phyloP scores from a whole-genome alignment of 2,113 vertebrate genomes.

The Sapajus apella region DNA sequence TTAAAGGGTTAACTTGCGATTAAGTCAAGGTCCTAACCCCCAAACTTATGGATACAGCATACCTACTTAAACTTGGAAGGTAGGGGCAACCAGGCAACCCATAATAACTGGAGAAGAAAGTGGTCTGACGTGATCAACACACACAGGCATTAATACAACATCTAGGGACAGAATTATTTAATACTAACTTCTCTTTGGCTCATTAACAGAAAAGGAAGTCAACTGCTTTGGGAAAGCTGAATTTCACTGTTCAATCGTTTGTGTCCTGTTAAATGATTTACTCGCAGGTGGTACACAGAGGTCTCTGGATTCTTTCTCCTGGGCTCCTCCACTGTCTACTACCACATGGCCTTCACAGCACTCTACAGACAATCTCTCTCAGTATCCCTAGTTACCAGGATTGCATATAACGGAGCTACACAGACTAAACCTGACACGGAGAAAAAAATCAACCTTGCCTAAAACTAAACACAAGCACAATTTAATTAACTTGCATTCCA shows the following conservation, averaged over 20 bases:
- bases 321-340: not conserved
- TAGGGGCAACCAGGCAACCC: not conserved
- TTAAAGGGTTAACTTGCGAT: not conserved
- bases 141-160: not conserved
- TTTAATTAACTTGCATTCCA: conserved; percentile 75
- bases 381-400: conserved; percentile 52
- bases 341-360: not conserved
- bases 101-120: not conserved
- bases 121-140: not conserved
- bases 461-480: conserved; percentile 61
- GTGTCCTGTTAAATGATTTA: not conserved
- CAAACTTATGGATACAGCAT: too few species aligned
- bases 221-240: not conserved
- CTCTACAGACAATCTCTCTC: not conserved
- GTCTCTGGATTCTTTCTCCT: not conserved
- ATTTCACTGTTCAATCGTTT: not conserved
- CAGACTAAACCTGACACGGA: conserved; percentile 51
- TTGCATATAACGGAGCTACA: conserved; percentile 51
- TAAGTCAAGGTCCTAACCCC: not conserved
- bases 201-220: conserved; percentile 31
- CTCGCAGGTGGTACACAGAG: not conserved
- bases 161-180: not conserved
- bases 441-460: not conserved
- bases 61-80: not conserved
- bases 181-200: conserved; percentile 10